phyloP scores from a whole-genome alignment of 2,888 invertebrate genomes.

The Steinernema scapterisci region DNA sequence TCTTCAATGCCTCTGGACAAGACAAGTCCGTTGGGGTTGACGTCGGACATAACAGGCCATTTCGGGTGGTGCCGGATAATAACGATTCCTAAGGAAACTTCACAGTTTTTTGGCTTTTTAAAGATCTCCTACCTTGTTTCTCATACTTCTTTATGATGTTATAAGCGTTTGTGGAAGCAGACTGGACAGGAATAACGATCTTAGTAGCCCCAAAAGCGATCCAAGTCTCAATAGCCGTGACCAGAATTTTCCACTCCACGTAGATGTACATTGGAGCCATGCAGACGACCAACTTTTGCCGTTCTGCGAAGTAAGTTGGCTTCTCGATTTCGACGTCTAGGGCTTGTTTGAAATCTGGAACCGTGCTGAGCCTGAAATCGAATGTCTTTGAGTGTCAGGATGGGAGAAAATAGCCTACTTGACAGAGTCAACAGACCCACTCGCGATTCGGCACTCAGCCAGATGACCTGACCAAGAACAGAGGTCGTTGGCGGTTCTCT shows the following conservation, averaged over 20 bases:
- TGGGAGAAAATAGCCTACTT: conserved; percentile 40
- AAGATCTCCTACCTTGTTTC: conserved; percentile 50
- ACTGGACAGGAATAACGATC: conserved; percentile 63
- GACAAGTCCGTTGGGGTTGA: conserved; percentile 64
- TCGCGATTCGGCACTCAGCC: conserved; percentile 61
- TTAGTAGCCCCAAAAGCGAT: conserved; percentile 64
- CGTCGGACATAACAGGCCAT: conserved; percentile 65
- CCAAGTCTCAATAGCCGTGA: conserved; percentile 63
- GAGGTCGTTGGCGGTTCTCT: conserved; percentile 61
- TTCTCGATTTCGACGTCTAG: conserved; percentile 46
- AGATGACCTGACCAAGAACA: conserved; percentile 65
- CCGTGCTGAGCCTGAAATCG: conserved; percentile 52
- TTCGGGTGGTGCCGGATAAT: conserved; percentile 64
- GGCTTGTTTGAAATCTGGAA: conserved; percentile 44
- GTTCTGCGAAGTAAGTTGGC: conserved; percentile 37
- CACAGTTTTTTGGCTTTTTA: background rate
- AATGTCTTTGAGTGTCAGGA: conserved; percentile 39
- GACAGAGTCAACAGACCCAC: conserved; percentile 32
- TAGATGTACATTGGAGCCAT: conserved; percentile 67
- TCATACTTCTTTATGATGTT: conserved; percentile 61
- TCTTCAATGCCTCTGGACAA: conserved; percentile 62
- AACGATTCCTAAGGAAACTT: conserved; percentile 53
- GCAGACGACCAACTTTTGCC: conserved; percentile 59
- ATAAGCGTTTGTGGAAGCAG: conserved; percentile 59
- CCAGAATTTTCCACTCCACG: conserved; percentile 65